These are phyloP conservation scores for Yponomeuta cagnagella DNA, from an alignment of 2,888 invertebrate species.

Conservation along the genomic window DNA sequence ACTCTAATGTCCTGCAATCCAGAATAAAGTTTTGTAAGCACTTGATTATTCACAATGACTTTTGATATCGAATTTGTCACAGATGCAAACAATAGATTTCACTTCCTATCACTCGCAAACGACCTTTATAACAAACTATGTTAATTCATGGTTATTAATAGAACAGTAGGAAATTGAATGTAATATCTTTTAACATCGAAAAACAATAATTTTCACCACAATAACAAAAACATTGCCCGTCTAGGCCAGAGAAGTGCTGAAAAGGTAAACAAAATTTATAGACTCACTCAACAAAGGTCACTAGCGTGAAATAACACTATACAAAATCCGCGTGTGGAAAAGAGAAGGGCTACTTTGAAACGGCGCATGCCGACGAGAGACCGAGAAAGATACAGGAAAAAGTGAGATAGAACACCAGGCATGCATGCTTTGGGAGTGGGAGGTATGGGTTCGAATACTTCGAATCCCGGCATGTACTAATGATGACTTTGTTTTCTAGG, in stretches of 20 bases:
- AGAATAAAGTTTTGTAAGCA: constrained; percentile 44
- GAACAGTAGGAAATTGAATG: constrained; percentile 13
- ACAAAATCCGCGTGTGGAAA: not conserved
- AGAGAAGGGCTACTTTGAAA: not conserved
- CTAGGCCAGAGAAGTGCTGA: constrained; percentile 21
- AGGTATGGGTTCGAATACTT: too few species aligned
- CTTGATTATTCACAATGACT: constrained; percentile 68
- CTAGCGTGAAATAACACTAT: constrained; percentile 13
- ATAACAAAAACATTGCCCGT: constrained; percentile 69
- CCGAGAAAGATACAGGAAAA: not conserved
- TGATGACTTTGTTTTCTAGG: too few species aligned
- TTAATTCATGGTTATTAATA: constrained; percentile 17
- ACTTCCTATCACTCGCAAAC: constrained; percentile 13
- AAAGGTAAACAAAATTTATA: constrained; percentile 10
- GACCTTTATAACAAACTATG: constrained; percentile 7
- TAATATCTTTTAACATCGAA: constrained; percentile 21
- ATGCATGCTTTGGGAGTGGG: too few species aligned
- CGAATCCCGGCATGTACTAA: too few species aligned
- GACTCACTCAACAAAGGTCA: constrained; percentile 13
- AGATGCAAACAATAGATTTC: constrained; percentile 28
- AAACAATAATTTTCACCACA: constrained; percentile 34
- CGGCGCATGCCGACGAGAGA: not conserved
- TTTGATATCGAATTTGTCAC: constrained; percentile 50
- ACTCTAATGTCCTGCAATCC: constrained; percentile 49
- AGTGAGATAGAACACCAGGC: too few species aligned